phyloP scores from a whole-genome alignment of 2,113 vertebrate species.

The Trichechus manatus region DNA sequence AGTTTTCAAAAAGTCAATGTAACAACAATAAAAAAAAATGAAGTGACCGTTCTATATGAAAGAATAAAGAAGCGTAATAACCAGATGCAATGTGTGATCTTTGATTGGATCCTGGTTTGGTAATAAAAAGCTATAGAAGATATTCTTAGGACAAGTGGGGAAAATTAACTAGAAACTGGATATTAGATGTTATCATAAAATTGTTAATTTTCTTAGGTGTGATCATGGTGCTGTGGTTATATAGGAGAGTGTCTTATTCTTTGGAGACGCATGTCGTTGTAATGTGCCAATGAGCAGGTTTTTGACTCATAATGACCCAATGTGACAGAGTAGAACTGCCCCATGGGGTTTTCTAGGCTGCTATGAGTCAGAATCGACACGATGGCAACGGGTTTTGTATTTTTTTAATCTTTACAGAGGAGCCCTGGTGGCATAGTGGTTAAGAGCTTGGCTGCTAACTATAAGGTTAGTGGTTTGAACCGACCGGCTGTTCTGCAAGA shows the following conservation, averaged over 20 bases:
- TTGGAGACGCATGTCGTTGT: neutral
- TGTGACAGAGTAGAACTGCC: too few relatives aligned
- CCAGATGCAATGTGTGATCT: neutral
- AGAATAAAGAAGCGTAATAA: neutral
- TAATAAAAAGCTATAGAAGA: neutral
- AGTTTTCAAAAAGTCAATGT: neutral
- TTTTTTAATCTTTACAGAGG: too few relatives aligned
- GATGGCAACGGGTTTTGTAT: too few relatives aligned
- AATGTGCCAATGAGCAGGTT: neutral
- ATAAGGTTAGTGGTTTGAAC: too few relatives aligned
- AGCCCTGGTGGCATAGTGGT: too few relatives aligned
- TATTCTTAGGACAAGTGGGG: constrained; percentile 9
- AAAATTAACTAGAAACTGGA: neutral
- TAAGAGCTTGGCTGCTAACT: too few relatives aligned
- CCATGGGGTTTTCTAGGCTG: too few relatives aligned
- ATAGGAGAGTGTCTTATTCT: neutral
- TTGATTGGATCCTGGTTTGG: neutral
- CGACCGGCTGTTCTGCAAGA: too few relatives aligned
- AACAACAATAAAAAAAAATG: neutral
- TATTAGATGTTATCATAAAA: neutral
- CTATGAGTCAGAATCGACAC: too few relatives aligned
- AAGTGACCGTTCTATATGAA: neutral
- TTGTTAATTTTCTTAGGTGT: neutral
- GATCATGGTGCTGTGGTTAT: neutral
- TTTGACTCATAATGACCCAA: too few relatives aligned